Evolutionary conservation across 2,113 vertebrate species (phyloP).

Genomic region (Rousettus leschenaultii): DNA sequence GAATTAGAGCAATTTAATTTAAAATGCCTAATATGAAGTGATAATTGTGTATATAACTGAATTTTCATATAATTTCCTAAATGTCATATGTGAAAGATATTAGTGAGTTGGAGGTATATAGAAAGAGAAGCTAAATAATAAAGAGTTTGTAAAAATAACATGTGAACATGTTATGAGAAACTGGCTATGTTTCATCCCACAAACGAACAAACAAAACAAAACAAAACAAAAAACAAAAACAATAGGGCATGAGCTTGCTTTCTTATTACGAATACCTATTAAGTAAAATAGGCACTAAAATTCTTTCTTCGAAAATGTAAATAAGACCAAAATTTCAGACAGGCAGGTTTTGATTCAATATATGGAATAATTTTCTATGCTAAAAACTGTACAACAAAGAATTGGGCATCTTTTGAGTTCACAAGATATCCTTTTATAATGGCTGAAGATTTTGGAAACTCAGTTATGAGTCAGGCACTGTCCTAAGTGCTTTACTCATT

Average conservation of each 20-base stretch:
- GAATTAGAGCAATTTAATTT: background rate
- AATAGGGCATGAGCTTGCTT: background rate
- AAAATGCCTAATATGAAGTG: background rate
- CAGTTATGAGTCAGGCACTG: background rate
- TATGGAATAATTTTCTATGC: background rate
- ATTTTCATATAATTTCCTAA: background rate
- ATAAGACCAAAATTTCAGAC: background rate
- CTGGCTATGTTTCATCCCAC: background rate
- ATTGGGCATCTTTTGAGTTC: background rate
- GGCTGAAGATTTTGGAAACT: background rate
- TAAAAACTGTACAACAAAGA: background rate
- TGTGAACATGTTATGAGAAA: background rate
- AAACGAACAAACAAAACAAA: too few relatives aligned
- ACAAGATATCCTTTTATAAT: background rate
- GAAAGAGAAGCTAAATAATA: background rate
- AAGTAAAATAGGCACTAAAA: background rate
- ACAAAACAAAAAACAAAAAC: too few relatives aligned
- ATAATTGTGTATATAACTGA: background rate
- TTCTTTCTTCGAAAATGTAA: background rate
- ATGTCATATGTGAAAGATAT: background rate
- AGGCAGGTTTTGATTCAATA: background rate
- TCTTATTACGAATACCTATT: background rate
- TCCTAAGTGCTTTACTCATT: background rate
- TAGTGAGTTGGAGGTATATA: background rate
- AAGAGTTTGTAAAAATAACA: background rate